Conservation (phyloP, 2,113 vertebrate species). For the Nothocercus julius region DNA sequence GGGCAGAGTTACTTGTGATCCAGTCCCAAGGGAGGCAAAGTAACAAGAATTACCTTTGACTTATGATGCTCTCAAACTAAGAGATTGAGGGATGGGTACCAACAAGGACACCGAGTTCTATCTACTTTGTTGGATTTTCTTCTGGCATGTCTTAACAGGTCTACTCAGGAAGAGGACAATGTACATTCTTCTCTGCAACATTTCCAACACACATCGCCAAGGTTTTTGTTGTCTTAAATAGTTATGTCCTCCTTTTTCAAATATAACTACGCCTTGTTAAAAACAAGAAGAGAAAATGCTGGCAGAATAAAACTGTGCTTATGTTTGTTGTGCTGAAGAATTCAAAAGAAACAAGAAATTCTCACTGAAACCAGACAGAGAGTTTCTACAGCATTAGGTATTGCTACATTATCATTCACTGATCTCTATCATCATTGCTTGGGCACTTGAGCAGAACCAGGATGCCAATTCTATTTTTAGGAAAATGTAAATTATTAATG, state of each 20-base stretch:
- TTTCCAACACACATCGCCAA: background rate
- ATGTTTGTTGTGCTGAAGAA: background rate
- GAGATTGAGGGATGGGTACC: background rate
- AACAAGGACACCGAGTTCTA: background rate
- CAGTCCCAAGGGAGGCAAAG: background rate
- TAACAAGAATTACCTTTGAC: background rate
- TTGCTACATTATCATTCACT: background rate
- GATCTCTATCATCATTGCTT: background rate
- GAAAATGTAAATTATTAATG: background rate
- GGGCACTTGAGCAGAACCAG: background rate
- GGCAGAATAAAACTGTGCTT: background rate
- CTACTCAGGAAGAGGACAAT: background rate
- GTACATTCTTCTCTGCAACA: background rate
- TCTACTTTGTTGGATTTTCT: background rate
- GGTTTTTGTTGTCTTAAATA: background rate
- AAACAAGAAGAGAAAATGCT: conserved; percentile 28
- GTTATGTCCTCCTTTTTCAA: background rate
- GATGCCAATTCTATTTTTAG: background rate
- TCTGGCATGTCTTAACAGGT: background rate
- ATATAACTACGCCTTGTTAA: background rate
- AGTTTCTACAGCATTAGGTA: conserved; percentile 8
- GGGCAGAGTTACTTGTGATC: conserved; percentile 3
- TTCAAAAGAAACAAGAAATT: background rate
- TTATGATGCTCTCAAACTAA: background rate
- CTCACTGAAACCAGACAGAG: conserved; percentile 1